Conservation (phyloP, 2,888 invertebrate species). For the Agapetus fuscipes region DNA sequence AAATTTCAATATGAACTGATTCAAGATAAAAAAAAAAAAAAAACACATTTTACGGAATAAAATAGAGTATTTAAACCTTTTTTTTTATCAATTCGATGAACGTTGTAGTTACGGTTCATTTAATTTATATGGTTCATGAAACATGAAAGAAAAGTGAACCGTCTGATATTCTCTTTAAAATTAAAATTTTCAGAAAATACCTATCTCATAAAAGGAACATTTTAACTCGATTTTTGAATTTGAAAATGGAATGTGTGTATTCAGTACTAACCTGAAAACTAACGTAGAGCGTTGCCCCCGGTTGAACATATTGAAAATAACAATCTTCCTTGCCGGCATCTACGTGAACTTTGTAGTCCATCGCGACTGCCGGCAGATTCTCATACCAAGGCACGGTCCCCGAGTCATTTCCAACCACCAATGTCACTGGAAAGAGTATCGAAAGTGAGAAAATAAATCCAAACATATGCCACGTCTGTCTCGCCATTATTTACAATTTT, state of each 20-base stretch:
- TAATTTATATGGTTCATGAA: too few relatives aligned
- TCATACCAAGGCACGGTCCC: conserved; percentile 63
- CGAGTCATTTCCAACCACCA: conserved; percentile 37
- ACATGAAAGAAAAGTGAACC: not conserved
- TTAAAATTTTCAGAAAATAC: too few relatives aligned
- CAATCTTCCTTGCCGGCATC: conserved; percentile 92
- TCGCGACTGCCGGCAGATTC: conserved; percentile 80
- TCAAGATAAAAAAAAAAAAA: too few relatives aligned
- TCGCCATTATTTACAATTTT: conserved; percentile 17
- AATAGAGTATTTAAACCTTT: too few relatives aligned
- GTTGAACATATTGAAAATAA: conserved; percentile 88
- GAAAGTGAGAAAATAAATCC: conserved; percentile 30
- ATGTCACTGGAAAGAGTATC: conserved; percentile 42
- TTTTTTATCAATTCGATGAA: too few relatives aligned
- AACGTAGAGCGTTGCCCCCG: conserved; percentile 86
- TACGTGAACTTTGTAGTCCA: conserved; percentile 93
- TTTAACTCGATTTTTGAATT: too few relatives aligned
- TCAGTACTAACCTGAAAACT: conserved; percentile 96
- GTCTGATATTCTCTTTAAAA: too few relatives aligned
- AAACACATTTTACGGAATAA: too few relatives aligned
- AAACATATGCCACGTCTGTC: conserved; percentile 44
- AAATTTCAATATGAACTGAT: too few relatives aligned
- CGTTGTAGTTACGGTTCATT: too few relatives aligned
- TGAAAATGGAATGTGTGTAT: too few relatives aligned
- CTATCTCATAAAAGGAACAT: too few relatives aligned